These are phyloP conservation scores for Sardina pilchardus DNA, from an alignment of 2,113 vertebrate species.

Conservation along the genomic window DNA sequence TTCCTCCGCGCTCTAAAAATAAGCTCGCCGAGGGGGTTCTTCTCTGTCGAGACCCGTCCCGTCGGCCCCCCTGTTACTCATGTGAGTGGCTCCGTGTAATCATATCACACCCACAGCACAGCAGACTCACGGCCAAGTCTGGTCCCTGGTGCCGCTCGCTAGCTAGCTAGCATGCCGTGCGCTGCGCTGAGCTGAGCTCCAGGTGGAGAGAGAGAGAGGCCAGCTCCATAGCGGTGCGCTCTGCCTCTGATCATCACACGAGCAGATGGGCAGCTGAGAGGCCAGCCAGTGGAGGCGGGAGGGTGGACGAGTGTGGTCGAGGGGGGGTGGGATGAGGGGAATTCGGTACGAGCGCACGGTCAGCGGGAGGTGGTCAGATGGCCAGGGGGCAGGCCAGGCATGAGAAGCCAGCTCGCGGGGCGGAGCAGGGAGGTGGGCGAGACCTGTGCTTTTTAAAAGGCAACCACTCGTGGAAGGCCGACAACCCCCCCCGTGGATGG, in stretches of 20 bases:
- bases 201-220: background rate
- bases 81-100: background rate
- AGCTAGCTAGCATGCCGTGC: background rate
- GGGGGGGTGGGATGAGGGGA: background rate
- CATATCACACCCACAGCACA: background rate
- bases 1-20: background rate
- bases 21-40: background rate
- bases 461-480: no score
- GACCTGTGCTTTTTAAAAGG: no score
- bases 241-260: background rate
- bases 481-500: no score
- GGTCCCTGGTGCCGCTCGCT: background rate
- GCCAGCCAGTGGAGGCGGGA: background rate
- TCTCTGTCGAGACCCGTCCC: background rate
- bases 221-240: background rate
- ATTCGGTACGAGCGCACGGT: no score
- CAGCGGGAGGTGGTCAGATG: background rate
- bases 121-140: background rate
- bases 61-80: background rate
- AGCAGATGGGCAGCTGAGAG: background rate
- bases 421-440: no score
- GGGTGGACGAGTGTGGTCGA: background rate
- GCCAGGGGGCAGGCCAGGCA: constrained; percentile 22
- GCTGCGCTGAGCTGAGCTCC: background rate
- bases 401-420: constrained; percentile 20